A percentile compares a stretch with the other conserved stretches of the same genome.
Evolutionary conservation across 2,888 invertebrate genomes (phyloP).

Genomic region (Drosophila meridionalis): DNA sequence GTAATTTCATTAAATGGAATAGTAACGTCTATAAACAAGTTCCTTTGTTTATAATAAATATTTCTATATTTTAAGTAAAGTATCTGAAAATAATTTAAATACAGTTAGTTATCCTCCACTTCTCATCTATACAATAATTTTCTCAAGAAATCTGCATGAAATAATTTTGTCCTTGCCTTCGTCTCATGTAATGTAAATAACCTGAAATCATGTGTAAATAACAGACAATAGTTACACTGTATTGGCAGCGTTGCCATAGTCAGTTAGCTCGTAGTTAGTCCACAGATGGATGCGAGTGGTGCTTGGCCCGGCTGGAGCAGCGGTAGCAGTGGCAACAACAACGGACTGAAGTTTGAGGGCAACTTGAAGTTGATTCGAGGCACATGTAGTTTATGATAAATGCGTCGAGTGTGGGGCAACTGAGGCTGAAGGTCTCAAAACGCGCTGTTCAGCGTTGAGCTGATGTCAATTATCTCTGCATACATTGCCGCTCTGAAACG

Average conservation of each 20-base stretch:
- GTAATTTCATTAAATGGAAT: too few relatives aligned
- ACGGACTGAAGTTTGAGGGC: slow-evolving; percentile 4
- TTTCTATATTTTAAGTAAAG: too few relatives aligned
- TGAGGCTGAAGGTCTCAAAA: slow-evolving; percentile 22
- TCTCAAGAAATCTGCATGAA: background rate
- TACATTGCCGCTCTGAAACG: slow-evolving; percentile 33
- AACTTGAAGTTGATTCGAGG: slow-evolving; percentile 31
- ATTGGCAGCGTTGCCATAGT: background rate
- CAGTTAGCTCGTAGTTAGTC: background rate
- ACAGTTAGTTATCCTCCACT: background rate
- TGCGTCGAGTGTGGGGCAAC: background rate
- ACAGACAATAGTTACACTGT: background rate
- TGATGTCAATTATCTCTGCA: slow-evolving; percentile 73
- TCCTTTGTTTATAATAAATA: too few relatives aligned
- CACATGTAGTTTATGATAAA: slow-evolving; percentile 47
- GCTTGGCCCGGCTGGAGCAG: slow-evolving; percentile 5
- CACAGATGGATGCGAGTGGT: background rate
- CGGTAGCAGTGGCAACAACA: background rate
- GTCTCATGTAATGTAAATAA: background rate
- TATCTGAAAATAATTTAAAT: too few relatives aligned
- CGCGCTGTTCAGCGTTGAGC: slow-evolving; percentile 27
- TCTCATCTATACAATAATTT: background rate
- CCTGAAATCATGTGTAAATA: background rate
- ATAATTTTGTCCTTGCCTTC: background rate
- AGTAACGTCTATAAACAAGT: too few relatives aligned